phyloP scores from a whole-genome alignment of 2,113 vertebrate species.

The Rhinogobius similis region DNA sequence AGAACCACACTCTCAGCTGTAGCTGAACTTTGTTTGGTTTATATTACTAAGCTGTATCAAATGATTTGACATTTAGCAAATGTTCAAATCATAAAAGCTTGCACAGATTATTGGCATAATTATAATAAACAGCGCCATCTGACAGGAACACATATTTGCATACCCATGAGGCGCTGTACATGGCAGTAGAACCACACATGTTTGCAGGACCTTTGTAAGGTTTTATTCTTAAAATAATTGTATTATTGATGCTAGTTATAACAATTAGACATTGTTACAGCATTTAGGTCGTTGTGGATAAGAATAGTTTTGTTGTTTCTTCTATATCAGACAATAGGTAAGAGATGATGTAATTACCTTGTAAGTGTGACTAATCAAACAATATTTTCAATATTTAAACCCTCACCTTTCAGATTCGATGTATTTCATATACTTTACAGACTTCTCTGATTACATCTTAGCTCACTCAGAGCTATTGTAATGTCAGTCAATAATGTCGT shows the following conservation, averaged over 20 bases:
- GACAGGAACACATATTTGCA: neutral
- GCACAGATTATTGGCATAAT: neutral
- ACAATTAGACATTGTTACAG: too few relatives aligned
- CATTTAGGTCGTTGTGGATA: too few relatives aligned
- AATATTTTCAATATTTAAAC: too few relatives aligned
- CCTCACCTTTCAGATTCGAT: too few relatives aligned
- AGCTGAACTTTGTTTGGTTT: neutral
- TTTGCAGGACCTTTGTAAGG: neutral
- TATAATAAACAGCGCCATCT: neutral
- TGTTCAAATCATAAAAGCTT: neutral
- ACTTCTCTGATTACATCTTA: too few relatives aligned
- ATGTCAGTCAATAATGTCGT: too few relatives aligned
- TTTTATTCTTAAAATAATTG: neutral
- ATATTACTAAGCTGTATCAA: neutral
- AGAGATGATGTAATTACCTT: too few relatives aligned
- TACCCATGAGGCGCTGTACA: neutral
- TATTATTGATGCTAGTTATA: neutral
- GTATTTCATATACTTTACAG: too few relatives aligned
- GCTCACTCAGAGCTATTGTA: too few relatives aligned
- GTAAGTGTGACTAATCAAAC: too few relatives aligned
- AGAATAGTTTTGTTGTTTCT: too few relatives aligned
- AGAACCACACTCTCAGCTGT: neutral
- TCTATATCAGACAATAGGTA: too few relatives aligned
- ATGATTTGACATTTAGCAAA: conserved; percentile 7
- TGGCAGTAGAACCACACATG: neutral